Evolutionary conservation across 2,113 vertebrate genomes (phyloP).

Genomic region (Tamias sibiricus): DNA sequence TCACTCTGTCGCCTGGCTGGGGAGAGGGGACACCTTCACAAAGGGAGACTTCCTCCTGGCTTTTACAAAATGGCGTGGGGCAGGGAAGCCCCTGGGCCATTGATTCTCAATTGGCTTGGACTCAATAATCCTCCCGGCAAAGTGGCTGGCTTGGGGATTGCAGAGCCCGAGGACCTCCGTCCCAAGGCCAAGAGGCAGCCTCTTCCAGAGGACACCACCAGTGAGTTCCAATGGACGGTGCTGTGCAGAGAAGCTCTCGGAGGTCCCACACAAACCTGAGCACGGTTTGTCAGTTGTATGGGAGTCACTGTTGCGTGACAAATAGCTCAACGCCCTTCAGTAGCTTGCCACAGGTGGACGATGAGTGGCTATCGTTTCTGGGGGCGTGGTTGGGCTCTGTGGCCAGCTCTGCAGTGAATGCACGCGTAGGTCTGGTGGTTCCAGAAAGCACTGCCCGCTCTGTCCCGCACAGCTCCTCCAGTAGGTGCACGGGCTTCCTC

Average conservation of each 20-base stretch:
- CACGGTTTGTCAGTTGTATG: no score
- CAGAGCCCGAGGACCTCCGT: not conserved
- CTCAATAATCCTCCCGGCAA: not conserved
- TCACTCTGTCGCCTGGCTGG: accelerated
- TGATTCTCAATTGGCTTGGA: not conserved
- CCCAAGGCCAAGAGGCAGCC: not conserved
- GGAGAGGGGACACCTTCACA: accelerated
- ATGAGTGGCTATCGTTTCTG: not conserved
- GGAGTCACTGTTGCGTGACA: not conserved
- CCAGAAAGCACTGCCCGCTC: not conserved
- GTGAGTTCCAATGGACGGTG: not conserved
- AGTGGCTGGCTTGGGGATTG: no score
- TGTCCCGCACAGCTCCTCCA: accelerated
- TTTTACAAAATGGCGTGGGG: not conserved
- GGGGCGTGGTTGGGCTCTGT: not conserved
- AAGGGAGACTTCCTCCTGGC: accelerated
- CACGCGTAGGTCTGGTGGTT: accelerated
- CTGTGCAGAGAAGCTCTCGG: not conserved
- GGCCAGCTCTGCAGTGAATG: not conserved
- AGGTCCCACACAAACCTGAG: no score
- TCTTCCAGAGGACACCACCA: not conserved
- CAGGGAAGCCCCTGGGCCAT: not conserved
- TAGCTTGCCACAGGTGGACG: not conserved
- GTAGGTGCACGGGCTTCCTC: not conserved
- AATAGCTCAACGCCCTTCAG: not conserved